Conservation (phyloP, 2,113 vertebrate species). For the Grammomys dolichurus region DNA sequence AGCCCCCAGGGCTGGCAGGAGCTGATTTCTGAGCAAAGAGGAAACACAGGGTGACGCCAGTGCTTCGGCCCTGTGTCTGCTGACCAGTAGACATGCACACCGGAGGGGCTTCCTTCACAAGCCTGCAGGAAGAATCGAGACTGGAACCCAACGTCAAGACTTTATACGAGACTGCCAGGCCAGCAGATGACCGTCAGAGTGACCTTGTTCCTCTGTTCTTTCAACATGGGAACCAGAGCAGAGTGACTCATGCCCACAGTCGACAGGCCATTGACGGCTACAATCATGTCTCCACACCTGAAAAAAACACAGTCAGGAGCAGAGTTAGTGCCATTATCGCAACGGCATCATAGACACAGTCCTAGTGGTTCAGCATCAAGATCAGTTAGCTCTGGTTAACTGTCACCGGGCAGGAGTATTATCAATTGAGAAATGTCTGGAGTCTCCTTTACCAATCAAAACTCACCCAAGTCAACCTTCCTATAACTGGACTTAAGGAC, state of each 20-base stretch:
- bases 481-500: not conserved
- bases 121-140: slow-evolving; percentile 67
- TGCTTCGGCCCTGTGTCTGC: slow-evolving; percentile 84
- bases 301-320: slow-evolving; percentile 53
- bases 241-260: slow-evolving; percentile 99
- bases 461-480: not conserved
- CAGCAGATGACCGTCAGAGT: slow-evolving; percentile 97
- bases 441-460: not conserved
- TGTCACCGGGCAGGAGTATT: no score
- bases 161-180: slow-evolving; percentile 96
- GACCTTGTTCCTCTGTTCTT: slow-evolving; percentile 98
- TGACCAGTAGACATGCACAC: slow-evolving; percentile 76
- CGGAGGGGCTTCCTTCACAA: slow-evolving; percentile 77
- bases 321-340: slow-evolving; percentile 3
- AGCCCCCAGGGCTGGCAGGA: slow-evolving; percentile 59
- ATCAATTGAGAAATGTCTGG: not conserved
- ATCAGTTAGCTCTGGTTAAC: not conserved
- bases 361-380: not conserved
- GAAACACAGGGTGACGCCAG: slow-evolving; percentile 51
- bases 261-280: slow-evolving; percentile 96
- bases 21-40: slow-evolving; percentile 70
- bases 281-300: slow-evolving; percentile 99
- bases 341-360: not conserved
- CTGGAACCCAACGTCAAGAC: not conserved
- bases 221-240: slow-evolving; percentile 97